Evolutionary conservation across 2,888 invertebrate species (phyloP).

Genomic region (Pterostichus niger): DNA sequence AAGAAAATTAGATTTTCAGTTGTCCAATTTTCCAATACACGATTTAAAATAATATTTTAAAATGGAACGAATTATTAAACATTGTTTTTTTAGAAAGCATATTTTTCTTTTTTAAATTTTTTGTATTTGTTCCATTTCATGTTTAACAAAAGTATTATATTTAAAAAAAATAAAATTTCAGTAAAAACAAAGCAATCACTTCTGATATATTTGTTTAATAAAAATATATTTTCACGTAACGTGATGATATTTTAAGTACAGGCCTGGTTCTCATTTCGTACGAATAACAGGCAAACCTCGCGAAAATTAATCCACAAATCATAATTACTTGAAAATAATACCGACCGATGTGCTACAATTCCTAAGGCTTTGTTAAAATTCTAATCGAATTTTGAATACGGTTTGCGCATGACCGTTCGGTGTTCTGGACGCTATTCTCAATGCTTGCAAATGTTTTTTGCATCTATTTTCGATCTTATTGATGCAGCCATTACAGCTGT

Average conservation of each 20-base stretch:
- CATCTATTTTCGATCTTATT: too few species aligned
- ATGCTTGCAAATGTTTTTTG: too few species aligned
- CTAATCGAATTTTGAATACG: slow-evolving; percentile 23
- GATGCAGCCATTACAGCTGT: too few species aligned
- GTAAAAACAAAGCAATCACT: neutral
- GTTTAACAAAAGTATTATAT: neutral
- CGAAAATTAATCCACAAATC: slow-evolving; percentile 42
- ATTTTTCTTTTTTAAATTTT: neutral
- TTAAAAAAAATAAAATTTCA: neutral
- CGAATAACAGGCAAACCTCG: slow-evolving; percentile 32
- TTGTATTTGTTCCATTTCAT: neutral
- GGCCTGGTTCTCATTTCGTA: slow-evolving; percentile 3
- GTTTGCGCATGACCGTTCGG: neutral
- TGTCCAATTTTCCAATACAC: too few species aligned
- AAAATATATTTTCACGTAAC: slow-evolving; percentile 12
- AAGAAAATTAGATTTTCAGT: too few species aligned
- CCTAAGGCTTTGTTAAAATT: slow-evolving; percentile 27
- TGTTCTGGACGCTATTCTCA: neutral
- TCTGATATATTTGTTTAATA: slow-evolving; percentile 26
- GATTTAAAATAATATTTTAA: too few species aligned
- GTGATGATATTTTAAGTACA: slow-evolving; percentile 32
- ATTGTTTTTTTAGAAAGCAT: too few species aligned
- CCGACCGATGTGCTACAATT: slow-evolving; percentile 20
- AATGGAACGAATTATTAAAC: too few species aligned
- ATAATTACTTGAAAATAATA: slow-evolving; percentile 41